Evolutionary conservation across 2,888 invertebrate species (phyloP).

Genomic region (Eulithis prunata): DNA sequence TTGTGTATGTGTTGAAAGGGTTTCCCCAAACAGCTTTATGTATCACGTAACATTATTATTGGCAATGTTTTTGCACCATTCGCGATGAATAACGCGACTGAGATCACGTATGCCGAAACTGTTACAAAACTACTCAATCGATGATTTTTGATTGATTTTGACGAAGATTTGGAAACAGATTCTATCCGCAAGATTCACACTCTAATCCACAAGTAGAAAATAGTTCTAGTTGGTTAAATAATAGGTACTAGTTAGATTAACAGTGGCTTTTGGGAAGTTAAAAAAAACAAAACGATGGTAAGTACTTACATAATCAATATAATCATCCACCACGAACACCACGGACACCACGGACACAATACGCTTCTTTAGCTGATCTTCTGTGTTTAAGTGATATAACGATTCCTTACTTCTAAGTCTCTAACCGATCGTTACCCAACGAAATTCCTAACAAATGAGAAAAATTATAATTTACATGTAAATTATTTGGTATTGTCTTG

Average conservation of each 20-base stretch:
- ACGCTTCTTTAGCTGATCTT: too few species aligned
- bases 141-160: slow-evolving; percentile 1
- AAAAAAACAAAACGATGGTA: too few species aligned
- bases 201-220: neutral
- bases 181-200: neutral
- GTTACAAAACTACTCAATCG: slow-evolving; percentile 22
- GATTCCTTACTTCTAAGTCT: too few species aligned
- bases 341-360: too few species aligned
- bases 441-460: neutral
- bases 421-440: too few species aligned
- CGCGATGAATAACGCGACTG: slow-evolving; percentile 15
- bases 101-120: slow-evolving; percentile 27
- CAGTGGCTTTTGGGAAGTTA: too few species aligned
- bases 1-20: neutral
- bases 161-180: neutral
- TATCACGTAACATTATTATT: slow-evolving; percentile 5
- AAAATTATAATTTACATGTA: slow-evolving; percentile 7
- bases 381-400: too few species aligned
- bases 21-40: slow-evolving; percentile 11
- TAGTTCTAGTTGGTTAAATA: too few species aligned
- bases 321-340: too few species aligned
- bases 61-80: slow-evolving; percentile 8
- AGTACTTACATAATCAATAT: too few species aligned
- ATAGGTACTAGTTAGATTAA: too few species aligned
- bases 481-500: slow-evolving; percentile 22